A percentile compares a stretch with the other conserved stretches of the same genome.
Conservation (phyloP, 92 coral and sea anemone species). For the Siderastrea siderea region DNA sequence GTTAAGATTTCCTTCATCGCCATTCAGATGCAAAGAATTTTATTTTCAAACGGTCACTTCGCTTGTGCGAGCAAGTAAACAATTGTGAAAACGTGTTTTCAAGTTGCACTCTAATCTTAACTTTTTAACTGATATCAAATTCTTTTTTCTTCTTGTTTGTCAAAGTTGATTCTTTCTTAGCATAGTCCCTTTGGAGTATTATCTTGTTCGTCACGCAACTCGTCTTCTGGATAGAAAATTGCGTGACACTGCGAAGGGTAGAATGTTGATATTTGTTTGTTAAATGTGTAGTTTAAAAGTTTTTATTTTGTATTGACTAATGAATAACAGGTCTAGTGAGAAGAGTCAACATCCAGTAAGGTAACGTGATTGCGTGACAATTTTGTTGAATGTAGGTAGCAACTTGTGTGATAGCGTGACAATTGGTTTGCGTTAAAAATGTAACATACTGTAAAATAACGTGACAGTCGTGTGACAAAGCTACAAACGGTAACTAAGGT, state of each 20-base stretch:
- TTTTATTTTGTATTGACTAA: not conserved
- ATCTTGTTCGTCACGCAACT: constrained; percentile 5
- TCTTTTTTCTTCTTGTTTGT: no score
- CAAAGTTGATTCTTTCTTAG: not conserved
- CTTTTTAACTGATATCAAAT: no score
- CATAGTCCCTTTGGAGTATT: not conserved
- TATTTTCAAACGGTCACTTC: no score
- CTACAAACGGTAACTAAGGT: not conserved
- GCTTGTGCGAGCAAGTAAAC: no score
- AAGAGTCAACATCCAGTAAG: not conserved
- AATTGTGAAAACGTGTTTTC: no score
- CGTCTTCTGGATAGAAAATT: not conserved
- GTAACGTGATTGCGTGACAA: not conserved
- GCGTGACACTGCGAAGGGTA: not conserved
- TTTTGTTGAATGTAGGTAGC: not conserved
- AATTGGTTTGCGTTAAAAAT: no score
- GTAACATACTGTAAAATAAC: not conserved
- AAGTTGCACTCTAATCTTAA: no score
- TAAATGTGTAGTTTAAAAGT: not conserved
- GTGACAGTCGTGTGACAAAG: not conserved
- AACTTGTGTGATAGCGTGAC: not conserved
- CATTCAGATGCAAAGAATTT: no score
- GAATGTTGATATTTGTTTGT: not conserved
- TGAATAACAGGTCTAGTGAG: not conserved
- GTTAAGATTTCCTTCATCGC: no score